Percentiles rank a stretch among this genome's conserved stretches.
Evolutionary conservation across 2,113 vertebrate genomes (phyloP).

Genomic region (Dromaius novaehollandiae): DNA sequence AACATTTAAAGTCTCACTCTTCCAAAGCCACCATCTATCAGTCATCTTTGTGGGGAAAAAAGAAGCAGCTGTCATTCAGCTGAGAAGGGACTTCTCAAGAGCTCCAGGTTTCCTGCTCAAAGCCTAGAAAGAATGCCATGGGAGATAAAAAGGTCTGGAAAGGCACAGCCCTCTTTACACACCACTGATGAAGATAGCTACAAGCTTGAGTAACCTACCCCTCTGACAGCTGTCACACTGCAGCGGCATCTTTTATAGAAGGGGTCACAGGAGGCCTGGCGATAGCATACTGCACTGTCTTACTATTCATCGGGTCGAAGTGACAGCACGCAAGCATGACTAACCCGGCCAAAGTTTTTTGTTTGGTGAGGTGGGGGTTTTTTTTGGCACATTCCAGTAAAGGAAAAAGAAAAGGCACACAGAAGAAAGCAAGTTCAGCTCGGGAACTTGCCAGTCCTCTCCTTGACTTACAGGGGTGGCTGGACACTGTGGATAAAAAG

Average conservation of each 20-base stretch:
- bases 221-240: background rate
- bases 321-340: background rate
- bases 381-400: background rate
- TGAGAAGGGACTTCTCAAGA: background rate
- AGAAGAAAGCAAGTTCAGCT: background rate
- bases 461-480: background rate
- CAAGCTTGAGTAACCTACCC: background rate
- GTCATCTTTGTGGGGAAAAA: background rate
- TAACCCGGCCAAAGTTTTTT: background rate
- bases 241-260: background rate
- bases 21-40: background rate
- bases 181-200: background rate
- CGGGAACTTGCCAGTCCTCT: background rate
- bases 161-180: background rate
- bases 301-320: background rate
- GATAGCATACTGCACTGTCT: fast-evolving
- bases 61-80: background rate
- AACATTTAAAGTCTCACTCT: background rate
- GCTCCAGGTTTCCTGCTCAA: background rate
- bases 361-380: background rate
- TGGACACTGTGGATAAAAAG: background rate
- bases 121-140: background rate
- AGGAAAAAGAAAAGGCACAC: background rate
- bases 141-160: background rate
- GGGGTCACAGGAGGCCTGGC: fast-evolving